These are phyloP conservation scores for Microcebus lehilahytsara DNA, from an alignment of 2,113 vertebrate genomes.

Conservation along the genomic window DNA sequence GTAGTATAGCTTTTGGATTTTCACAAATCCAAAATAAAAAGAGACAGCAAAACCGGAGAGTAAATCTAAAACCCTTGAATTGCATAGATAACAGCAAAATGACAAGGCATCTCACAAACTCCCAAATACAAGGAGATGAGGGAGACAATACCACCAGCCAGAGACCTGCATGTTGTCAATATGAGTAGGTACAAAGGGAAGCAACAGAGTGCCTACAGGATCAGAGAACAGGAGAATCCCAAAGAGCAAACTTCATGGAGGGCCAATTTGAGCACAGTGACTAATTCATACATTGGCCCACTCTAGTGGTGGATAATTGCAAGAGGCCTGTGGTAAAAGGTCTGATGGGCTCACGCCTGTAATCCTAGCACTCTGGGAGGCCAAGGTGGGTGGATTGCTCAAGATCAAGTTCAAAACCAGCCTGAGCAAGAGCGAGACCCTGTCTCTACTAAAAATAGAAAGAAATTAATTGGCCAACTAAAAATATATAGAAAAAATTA, in stretches of 20 bases:
- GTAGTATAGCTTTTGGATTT: not conserved
- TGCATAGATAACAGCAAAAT: not conserved
- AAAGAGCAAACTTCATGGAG: not conserved
- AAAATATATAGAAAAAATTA: too few relatives aligned
- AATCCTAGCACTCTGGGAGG: too few relatives aligned
- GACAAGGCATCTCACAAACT: not conserved
- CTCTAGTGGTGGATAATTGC: not conserved
- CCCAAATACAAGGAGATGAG: not conserved
- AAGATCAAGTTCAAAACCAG: too few relatives aligned
- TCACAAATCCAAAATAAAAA: not conserved
- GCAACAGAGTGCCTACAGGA: not conserved
- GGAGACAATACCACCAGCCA: not conserved
- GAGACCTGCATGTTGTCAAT: not conserved
- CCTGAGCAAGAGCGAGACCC: too few relatives aligned
- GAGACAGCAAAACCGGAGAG: not conserved
- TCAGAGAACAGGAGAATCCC: not conserved
- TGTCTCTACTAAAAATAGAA: too few relatives aligned
- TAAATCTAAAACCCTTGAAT: not conserved
- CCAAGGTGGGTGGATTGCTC: too few relatives aligned
- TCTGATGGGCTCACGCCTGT: not conserved
- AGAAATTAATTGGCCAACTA: too few relatives aligned
- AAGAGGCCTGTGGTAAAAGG: not conserved
- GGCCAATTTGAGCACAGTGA: not conserved
- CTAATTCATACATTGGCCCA: not conserved
- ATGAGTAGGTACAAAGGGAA: not conserved